Evolutionary conservation across 1,140 invertebrate species (phyloP), one percentile per base, ranked within the genome.

Genomic region (Drosophila neocordata): DNA sequence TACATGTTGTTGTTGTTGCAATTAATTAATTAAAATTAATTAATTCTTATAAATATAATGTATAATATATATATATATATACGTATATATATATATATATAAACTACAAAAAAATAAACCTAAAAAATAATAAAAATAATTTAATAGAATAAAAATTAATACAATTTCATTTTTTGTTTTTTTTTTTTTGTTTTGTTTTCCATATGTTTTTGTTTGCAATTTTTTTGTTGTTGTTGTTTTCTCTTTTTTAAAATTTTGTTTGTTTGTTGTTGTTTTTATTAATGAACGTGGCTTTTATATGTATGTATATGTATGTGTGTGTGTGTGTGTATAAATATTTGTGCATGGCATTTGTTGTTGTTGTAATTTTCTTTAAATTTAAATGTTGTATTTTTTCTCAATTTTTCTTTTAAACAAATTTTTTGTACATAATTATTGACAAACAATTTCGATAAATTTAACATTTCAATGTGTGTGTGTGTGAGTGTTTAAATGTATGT

Each of bases 131-230:
- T 83, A 88, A 88, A 88, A 88, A 89, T 89, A 89, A 89, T 89
- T 89, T 89, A 89, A 89, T 89, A 89, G 77, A 89, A 80, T 89
- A 89, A 83, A 88, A 89, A 89, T 89, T 84, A 89, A 89, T 89
- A 89, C 84, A 89, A 84, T 89, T 89, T 79, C 64, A 65, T 72
- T 80, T 77, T 81, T 24, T 74, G 2, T 61, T 51, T 9, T 3
- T 71, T 61, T 69, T 56, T 37, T 56, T 44, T 69, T 31, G 27
- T 56, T 52, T 69, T 78, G 24, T 44, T 18, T 70, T 57, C 38
- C 4, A 31, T 31, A 31, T 44, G 24, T 44, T 48, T 44, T 65
- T 51, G 65, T 64, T 37, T 52, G 34, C 51, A 62, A 24, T 71
- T 69, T 51, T 52, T 75, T 63, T 73, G 53, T 75, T 31, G 27